phyloP scores from a whole-genome alignment of 2,888 invertebrate species.

The Aphidoletes aphidimyza region DNA sequence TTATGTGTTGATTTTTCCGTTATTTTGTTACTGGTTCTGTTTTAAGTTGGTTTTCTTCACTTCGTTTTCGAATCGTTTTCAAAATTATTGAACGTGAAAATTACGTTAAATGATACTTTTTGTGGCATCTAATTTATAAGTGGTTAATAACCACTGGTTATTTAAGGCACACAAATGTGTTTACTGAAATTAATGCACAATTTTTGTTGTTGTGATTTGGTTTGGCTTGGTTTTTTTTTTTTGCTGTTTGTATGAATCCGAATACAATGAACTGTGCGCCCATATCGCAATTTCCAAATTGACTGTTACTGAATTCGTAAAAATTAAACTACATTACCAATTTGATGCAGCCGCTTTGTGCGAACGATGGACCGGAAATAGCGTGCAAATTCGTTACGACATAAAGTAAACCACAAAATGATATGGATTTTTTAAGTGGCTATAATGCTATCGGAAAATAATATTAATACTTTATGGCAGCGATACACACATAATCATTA shows the following conservation, averaged over 20 bases:
- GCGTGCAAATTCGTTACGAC: background rate
- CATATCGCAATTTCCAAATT: too few species aligned
- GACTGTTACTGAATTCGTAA: too few species aligned
- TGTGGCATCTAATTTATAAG: slow-evolving; percentile 13
- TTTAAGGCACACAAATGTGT: background rate
- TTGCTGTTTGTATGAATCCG: too few species aligned
- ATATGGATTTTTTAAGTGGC: background rate
- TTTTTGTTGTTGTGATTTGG: background rate
- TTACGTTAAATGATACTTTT: background rate
- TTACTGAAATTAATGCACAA: background rate
- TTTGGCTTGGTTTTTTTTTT: too few species aligned
- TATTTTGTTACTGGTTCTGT: background rate
- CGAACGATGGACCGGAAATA: background rate
- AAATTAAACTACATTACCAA: too few species aligned
- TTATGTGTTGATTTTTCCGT: slow-evolving; percentile 45
- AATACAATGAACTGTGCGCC: background rate
- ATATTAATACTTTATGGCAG: background rate
- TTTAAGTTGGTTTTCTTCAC: background rate
- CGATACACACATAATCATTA: background rate
- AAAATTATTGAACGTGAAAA: background rate
- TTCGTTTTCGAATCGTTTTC: too few species aligned
- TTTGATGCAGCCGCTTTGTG: too few species aligned
- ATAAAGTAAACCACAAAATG: background rate
- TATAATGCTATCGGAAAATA: background rate
- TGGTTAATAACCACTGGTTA: too few species aligned